Conservation (phyloP, 2,797 vertebrate species). For the Malacoctenus gilli region DNA sequence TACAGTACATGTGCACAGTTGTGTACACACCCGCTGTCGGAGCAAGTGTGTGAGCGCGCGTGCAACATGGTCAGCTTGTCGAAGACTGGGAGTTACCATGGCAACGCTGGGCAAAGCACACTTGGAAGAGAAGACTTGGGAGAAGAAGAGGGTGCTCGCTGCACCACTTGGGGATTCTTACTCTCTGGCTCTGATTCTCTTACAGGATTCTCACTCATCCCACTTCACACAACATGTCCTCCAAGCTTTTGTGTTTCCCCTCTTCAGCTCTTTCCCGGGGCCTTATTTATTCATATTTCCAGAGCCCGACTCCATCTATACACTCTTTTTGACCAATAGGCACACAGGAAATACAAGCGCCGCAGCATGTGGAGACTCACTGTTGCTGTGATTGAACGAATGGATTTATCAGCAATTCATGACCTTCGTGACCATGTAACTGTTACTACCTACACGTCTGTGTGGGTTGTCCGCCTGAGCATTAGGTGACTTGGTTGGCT, state of each 20-base stretch:
- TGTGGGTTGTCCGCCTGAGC: no score
- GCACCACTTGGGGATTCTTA: constrained; percentile 51
- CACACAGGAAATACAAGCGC: constrained; percentile 18
- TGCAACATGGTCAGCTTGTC: constrained; percentile 52
- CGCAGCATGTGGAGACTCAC: background rate
- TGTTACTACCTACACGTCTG: no score
- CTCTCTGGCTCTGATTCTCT: constrained; percentile 51
- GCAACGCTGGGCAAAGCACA: constrained; percentile 62
- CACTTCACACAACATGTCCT: constrained; percentile 52
- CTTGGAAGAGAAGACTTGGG: constrained; percentile 53
- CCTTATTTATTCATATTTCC: constrained; percentile 34
- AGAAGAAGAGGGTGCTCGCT: constrained; percentile 45
- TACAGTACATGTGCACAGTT: constrained; percentile 20
- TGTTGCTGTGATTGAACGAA: no score
- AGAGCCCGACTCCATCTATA: constrained; percentile 24
- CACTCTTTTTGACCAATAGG: constrained; percentile 5
- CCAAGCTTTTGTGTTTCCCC: constrained; percentile 26
- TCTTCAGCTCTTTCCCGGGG: constrained; percentile 21
- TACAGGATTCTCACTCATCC: constrained; percentile 55
- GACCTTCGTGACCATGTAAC: no score
- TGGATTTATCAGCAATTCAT: no score
- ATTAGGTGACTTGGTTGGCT: no score
- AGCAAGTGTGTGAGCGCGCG: constrained; percentile 17
- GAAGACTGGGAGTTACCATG: constrained; percentile 67
- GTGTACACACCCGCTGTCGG: constrained; percentile 21